These are phyloP conservation scores for Microctenopoma lineatum DNA, from an alignment of 2,797 vertebrate species.

Conservation along the genomic window DNA sequence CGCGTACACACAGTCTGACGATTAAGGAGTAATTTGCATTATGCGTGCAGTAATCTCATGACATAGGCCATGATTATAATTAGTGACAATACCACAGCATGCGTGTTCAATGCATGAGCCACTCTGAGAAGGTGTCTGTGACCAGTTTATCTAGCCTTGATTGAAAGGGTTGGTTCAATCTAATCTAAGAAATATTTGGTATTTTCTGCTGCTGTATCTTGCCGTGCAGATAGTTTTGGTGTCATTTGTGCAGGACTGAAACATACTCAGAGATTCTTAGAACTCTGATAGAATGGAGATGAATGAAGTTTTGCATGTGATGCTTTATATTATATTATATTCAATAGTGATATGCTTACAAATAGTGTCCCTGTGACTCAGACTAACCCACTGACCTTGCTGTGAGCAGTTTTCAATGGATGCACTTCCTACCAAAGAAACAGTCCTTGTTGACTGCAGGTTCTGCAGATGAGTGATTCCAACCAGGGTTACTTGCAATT, in stretches of 20 bases:
- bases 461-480: neutral
- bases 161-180: neutral
- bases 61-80: constrained; percentile 59
- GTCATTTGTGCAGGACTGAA: no score
- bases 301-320: no score
- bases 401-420: neutral
- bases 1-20: constrained; percentile 4
- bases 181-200: neutral
- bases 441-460: no score
- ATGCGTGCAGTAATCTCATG: constrained; percentile 53
- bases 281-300: no score
- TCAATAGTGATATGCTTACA: no score
- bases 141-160: neutral
- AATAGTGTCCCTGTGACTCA: neutral
- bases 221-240: no score
- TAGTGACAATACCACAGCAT: constrained; percentile 46
- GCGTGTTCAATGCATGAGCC: constrained; percentile 50
- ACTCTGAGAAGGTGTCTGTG: constrained; percentile 12
- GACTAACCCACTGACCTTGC: neutral
- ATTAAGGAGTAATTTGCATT: constrained; percentile 60
- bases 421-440: neutral
- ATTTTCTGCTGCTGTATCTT: neutral
- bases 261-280: no score
- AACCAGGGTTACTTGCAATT: neutral
- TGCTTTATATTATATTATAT: no score